phyloP scores from a whole-genome alignment of 2,888 invertebrate species.

The Elmis aenea region DNA sequence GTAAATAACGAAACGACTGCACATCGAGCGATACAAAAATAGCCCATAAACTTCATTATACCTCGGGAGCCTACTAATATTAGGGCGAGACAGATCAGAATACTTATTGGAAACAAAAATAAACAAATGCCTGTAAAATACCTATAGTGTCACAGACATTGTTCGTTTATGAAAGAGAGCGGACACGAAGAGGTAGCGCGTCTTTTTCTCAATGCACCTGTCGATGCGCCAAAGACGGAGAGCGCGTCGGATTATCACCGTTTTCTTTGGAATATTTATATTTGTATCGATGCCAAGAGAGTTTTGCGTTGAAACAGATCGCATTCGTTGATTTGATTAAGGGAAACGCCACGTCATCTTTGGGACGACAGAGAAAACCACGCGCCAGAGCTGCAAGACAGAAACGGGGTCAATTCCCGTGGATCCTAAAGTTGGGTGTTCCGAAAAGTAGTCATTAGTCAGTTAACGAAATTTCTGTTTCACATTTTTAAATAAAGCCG shows the following conservation, averaged over 20 bases:
- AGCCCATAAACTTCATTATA: slow-evolving; percentile 7
- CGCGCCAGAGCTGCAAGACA: too few species aligned
- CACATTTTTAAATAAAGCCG: slow-evolving; percentile 15
- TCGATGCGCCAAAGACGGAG: background rate
- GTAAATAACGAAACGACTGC: slow-evolving; percentile 7
- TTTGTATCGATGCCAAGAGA: slow-evolving; percentile 23
- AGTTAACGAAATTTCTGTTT: slow-evolving; percentile 14
- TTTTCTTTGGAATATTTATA: slow-evolving; percentile 19
- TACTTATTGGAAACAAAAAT: slow-evolving; percentile 12
- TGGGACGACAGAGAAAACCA: too few species aligned
- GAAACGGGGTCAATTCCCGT: too few species aligned
- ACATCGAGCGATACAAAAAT: slow-evolving; percentile 9
- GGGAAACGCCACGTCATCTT: slow-evolving; percentile 6
- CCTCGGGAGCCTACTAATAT: too few species aligned
- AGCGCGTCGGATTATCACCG: too few species aligned
- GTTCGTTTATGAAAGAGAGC: too few species aligned
- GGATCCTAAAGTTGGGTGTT: too few species aligned
- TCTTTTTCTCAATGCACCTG: background rate
- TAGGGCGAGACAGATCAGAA: slow-evolving; percentile 1
- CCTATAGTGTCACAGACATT: slow-evolving; percentile 14
- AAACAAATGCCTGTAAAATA: slow-evolving; percentile 13
- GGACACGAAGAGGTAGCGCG: too few species aligned
- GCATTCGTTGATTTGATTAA: slow-evolving; percentile 11
- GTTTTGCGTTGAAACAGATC: slow-evolving; percentile 19
- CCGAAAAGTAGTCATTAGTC: slow-evolving; percentile 16